phyloP scores from a whole-genome alignment of 2,113 vertebrate species.

The Pedetes capensis region DNA sequence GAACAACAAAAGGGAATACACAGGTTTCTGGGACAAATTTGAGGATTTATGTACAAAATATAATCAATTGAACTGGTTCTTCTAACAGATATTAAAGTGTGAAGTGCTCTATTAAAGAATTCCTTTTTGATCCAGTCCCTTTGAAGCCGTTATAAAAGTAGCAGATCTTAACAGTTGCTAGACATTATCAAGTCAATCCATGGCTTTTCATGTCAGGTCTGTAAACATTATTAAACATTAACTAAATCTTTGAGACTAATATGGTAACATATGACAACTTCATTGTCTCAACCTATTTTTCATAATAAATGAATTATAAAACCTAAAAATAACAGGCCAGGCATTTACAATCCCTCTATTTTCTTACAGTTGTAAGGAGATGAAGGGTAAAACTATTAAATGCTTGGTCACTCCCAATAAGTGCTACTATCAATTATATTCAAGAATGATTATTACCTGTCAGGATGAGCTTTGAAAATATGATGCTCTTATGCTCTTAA shows the following conservation, averaged over 20 bases:
- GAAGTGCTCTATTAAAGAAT: conserved; percentile 64
- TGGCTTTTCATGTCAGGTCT: conserved; percentile 55
- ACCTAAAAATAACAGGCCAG: conserved; percentile 72
- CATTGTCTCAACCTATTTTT: conserved; percentile 79
- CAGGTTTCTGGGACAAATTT: conserved; percentile 52
- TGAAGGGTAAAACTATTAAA: conserved; percentile 68
- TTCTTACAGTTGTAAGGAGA: conserved; percentile 69
- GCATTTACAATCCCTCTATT: conserved; percentile 74
- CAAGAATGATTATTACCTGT: conserved; percentile 73
- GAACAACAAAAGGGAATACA: conserved; percentile 14
- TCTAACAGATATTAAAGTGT: conserved; percentile 57
- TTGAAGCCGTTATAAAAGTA: conserved; percentile 68
- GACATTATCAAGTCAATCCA: conserved; percentile 48
- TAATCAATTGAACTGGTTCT: conserved; percentile 41
- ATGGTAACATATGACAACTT: conserved; percentile 54
- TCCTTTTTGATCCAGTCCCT: conserved; percentile 62
- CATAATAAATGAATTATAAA: conserved; percentile 82
- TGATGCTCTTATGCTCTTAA: conserved; percentile 51
- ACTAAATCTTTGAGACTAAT: conserved; percentile 61
- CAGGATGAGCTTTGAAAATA: conserved; percentile 56
- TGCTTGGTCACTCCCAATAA: conserved; percentile 74
- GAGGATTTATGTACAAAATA: conserved; percentile 50
- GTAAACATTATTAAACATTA: conserved; percentile 76
- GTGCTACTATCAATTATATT: conserved; percentile 67
- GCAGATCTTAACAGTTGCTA: conserved; percentile 64